Evolutionary conservation across 2,888 invertebrate genomes (phyloP), one percentile per base, ranked within the genome.

Genomic region (Heliconius aoede): DNA sequence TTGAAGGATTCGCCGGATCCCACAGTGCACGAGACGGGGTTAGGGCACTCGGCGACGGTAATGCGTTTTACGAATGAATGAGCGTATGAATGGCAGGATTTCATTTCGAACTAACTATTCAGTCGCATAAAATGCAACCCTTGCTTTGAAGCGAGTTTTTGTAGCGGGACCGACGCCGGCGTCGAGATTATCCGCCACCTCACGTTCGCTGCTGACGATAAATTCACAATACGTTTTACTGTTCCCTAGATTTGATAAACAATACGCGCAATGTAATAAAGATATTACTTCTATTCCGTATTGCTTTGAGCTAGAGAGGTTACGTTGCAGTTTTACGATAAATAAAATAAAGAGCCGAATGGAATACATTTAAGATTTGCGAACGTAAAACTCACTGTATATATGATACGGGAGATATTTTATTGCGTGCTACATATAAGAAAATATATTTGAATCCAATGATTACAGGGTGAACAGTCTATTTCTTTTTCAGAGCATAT

Each of bases 1-100:
- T 86, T 84, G 82, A 84, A 83, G 86, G 87, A 89, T 90, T 86
- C 86, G 89, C 24, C 89, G 87, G 90, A 91, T 90, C 89, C 90
- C 83, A 86, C 84, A 86, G 88, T 84, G 84, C 87, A 83, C 86
- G 86, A 87, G 87, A 82, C 81, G 83, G 86, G 87, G 86, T 87
- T 87, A 87, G 86, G 84, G 84, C 84, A 83, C 85, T 84, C 85
- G 82, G 85, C 83, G 81, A 86, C 83, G 84, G 89, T 92, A 92
- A 93, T 91, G 89, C 91, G 85, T 93, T 93, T 91, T 92, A 91
- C 92, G 91, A 92, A 93, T 91, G 91, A 91, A 92, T 90, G 87
- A 87, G 83, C 91, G 91, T 92, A 93, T 91, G 91, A 91, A 93
- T 91, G 86, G 87, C 82, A 87, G 88, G 89, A 91, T 92, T 92